These are phyloP conservation scores for Myodes glareolus DNA, from an alignment of 2,113 vertebrate species.

Conservation along the genomic window DNA sequence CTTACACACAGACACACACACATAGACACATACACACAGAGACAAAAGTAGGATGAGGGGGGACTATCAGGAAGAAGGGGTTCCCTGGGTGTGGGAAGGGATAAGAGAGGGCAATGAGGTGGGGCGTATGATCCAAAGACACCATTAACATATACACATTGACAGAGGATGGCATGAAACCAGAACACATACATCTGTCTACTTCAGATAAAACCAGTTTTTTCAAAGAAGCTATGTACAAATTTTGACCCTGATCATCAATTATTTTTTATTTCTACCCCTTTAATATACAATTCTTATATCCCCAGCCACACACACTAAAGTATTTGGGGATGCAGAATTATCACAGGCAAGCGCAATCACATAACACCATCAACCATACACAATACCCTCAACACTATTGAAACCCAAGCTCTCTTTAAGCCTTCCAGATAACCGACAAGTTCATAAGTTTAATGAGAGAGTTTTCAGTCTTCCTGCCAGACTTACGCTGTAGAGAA, in stretches of 20 bases:
- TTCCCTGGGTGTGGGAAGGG: neutral
- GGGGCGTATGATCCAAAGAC: neutral
- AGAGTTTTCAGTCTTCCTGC: neutral
- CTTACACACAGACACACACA: no score
- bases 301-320: neutral
- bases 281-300: constrained; percentile 11
- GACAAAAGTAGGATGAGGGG: neutral
- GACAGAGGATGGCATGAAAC: neutral
- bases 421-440: constrained; percentile 7
- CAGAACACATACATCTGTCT: neutral
- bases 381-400: neutral
- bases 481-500: neutral
- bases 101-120: neutral
- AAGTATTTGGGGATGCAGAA: neutral
- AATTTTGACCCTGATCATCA: constrained; percentile 38
- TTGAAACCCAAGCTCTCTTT: neutral
- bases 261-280: constrained; percentile 48
- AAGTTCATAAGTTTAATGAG: neutral
- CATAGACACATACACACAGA: neutral
- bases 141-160: neutral
- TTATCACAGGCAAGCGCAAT: neutral
- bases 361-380: neutral
- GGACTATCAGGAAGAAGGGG: neutral
- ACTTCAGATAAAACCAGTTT: constrained; percentile 63
- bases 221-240: neutral